Base-by-base conservation (phyloP, 2,888 invertebrate genomes). In the Baronia brevicornis region DNA sequence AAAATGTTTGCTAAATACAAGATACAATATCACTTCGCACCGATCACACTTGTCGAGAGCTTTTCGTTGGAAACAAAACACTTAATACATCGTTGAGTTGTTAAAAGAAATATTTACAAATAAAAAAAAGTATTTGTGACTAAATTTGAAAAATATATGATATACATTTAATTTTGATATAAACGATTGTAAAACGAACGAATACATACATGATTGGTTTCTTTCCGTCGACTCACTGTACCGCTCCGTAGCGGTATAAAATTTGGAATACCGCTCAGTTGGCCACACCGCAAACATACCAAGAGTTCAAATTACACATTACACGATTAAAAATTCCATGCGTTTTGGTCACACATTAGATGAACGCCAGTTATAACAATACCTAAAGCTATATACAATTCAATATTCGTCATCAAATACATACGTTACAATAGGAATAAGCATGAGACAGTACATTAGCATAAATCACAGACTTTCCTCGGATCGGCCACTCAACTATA, bases 391-490 rank as follows among this genome's bases (percentile, higher is more conserved):
- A 80, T 69, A 64, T 74, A 79, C 75, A 74, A 46, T 65, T 58
- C 46, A 51, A 58, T 63, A 66, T 58, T 66, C 56, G 58, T 61
- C 65, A 65, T 67, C 60, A 69, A 66, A 56, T 71, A 58, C 54
- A 64, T 64, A 64, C 51, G 51, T 59, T 63, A 70, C 70, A 70
- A 66, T 70, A 78, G 62, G 65, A 75, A 72, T 78, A 80, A 78
- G 80, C 78, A 73, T 66, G 75, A 71, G 72, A 69, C 58, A 63
- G 61, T 73, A 59, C 62, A 65, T 70, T 72, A 80, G 77, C 68
- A 73, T 80, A 80, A 79, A 82, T 82, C 82, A 82, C 82, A 82
- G 82, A 79, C 70, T 73, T 74, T 69, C 65, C 64, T 67, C 67
- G 62, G 60, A 66, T 62, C 72, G 64, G 72, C 60, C 72, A 61